Evolutionary conservation across 2,888 invertebrate species (phyloP).

Genomic region (Diogma glabrata): DNA sequence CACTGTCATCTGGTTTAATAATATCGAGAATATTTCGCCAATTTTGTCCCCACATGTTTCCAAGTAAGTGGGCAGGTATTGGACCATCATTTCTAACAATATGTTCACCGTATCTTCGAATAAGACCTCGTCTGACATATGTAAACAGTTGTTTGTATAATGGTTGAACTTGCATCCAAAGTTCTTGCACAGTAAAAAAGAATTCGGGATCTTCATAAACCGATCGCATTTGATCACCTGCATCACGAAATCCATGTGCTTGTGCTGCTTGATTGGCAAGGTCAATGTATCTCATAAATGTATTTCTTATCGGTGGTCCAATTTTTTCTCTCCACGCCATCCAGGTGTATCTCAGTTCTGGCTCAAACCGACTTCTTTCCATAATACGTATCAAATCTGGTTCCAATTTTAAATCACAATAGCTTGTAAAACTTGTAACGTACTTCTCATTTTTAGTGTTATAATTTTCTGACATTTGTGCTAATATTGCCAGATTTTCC

Average conservation of each 20-base stretch:
- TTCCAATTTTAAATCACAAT: constrained; percentile 48
- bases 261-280: constrained; percentile 68
- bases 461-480: neutral
- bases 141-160: constrained; percentile 75
- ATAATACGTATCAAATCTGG: constrained; percentile 50
- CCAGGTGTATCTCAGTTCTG: constrained; percentile 68
- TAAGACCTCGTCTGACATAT: constrained; percentile 59
- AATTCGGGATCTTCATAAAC: constrained; percentile 60
- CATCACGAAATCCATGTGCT: constrained; percentile 63
- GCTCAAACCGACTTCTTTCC: constrained; percentile 60
- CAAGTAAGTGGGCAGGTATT: constrained; percentile 73
- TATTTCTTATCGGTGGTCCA: constrained; percentile 61
- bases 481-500: constrained; percentile 22
- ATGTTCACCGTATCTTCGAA: constrained; percentile 48
- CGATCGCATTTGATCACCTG: constrained; percentile 69
- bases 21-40: constrained; percentile 66
- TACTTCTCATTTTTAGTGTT: constrained; percentile 16
- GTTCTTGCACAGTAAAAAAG: constrained; percentile 43
- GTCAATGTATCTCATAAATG: constrained; percentile 67
- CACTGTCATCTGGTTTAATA: constrained; percentile 58
- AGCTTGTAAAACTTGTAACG: constrained; percentile 33
- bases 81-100: constrained; percentile 55
- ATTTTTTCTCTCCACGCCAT: constrained; percentile 67
- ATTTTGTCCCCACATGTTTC: constrained; percentile 77
- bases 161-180: constrained; percentile 54